Conservation (phyloP, 1,140 invertebrate species). For the Solenopsis invicta region DNA sequence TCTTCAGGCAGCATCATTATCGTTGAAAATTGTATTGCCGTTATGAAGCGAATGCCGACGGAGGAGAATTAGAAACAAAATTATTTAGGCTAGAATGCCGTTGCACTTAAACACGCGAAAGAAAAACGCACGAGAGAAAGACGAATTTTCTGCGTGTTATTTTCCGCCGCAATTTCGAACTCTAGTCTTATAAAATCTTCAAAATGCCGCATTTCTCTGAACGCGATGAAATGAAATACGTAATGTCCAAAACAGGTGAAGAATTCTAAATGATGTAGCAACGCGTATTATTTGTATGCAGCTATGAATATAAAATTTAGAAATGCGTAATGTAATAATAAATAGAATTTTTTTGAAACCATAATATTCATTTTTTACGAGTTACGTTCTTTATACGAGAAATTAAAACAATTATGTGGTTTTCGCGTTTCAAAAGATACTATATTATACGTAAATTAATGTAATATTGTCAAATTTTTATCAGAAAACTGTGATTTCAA, state of each 20-base stretch:
- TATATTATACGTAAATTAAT: neutral
- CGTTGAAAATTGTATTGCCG: conserved; percentile 55
- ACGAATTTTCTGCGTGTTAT: conserved; percentile 1
- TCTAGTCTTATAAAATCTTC: neutral
- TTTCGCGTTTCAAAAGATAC: neutral
- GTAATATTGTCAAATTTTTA: neutral
- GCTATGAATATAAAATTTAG: neutral
- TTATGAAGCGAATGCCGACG: conserved; percentile 25
- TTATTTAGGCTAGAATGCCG: conserved; percentile 49
- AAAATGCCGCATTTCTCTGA: neutral
- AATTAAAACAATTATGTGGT: neutral
- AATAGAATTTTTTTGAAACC: neutral
- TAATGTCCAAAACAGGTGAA: neutral
- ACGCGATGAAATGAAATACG: neutral
- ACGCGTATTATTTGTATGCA: neutral
- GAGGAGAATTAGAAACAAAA: conserved; percentile 48
- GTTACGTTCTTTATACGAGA: neutral
- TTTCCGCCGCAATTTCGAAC: conserved; percentile 26
- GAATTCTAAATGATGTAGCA: neutral
- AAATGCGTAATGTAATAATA: neutral
- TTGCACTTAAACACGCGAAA: conserved; percentile 44
- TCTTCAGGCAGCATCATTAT: conserved; percentile 45
- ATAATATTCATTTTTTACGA: neutral
- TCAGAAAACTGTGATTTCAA: neutral
- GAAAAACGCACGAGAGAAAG: conserved; percentile 20